phyloP scores from a whole-genome alignment of 30 jellyfish, hydroid and myxozoan genomes.

The Haliclystus octoradiatus region DNA sequence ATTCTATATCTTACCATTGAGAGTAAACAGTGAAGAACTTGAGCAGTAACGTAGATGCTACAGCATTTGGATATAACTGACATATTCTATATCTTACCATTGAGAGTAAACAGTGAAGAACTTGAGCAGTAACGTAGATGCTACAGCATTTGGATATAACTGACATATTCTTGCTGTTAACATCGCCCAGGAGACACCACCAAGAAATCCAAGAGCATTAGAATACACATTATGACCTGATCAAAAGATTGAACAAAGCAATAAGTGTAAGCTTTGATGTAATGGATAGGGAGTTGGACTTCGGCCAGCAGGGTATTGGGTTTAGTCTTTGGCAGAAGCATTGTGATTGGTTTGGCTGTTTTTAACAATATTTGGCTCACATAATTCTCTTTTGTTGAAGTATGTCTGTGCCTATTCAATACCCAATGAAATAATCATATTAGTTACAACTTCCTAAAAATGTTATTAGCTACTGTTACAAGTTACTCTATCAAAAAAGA shows the following conservation, averaged over 20 bases:
- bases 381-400: too few species aligned
- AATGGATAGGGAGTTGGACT: background rate
- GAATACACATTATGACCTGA: conserved; percentile 87
- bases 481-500: too few species aligned
- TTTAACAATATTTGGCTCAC: too few species aligned
- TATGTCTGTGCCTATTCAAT: too few species aligned
- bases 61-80: conserved; percentile 94
- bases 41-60: conserved; percentile 86
- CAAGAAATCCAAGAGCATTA: conserved; percentile 98
- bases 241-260: background rate
- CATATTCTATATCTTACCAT: conserved; percentile 98
- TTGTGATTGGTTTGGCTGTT: background rate
- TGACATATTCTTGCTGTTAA: conserved; percentile 97
- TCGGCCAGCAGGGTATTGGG: too few species aligned
- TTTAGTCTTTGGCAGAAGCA: background rate
- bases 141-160: conserved; percentile 90
- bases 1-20: conserved; percentile 94
- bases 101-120: conserved; percentile 79
- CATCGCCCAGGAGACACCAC: conserved; percentile 99
- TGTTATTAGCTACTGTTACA: too few species aligned
- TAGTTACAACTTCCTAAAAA: too few species aligned
- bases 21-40: conserved; percentile 83
- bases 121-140: conserved; percentile 87
- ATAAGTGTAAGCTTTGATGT: background rate
- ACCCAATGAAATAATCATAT: too few species aligned